Percentiles rank a stretch among this genome's conserved stretches.
Evolutionary conservation across 2,888 invertebrate genomes (phyloP).

Genomic region (Synergus umbraculus): DNA sequence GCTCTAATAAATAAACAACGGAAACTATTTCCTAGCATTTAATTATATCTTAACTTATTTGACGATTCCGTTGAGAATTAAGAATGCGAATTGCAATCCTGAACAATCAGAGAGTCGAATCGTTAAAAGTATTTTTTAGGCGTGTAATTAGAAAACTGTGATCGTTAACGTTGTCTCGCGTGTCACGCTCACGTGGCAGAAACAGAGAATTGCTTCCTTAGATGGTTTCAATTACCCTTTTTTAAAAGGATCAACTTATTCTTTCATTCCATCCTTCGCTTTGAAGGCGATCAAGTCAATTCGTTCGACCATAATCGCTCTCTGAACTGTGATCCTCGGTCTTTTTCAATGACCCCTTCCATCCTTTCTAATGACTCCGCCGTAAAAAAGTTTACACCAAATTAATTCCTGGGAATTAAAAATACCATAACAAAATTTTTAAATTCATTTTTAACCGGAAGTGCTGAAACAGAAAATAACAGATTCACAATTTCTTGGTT

Average conservation of each 20-base stretch:
- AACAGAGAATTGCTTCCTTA: slow-evolving; percentile 30
- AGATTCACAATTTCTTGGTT: too few species aligned
- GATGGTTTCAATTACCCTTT: slow-evolving; percentile 24
- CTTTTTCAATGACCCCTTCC: slow-evolving; percentile 17
- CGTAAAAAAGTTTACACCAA: background rate
- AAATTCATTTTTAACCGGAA: background rate
- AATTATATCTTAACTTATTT: background rate
- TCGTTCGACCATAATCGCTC: slow-evolving; percentile 34
- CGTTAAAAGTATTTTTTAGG: slow-evolving; percentile 21
- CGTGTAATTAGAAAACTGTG: slow-evolving; percentile 9
- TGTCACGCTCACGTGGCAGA: slow-evolving; percentile 32
- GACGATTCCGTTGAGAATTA: slow-evolving; percentile 2
- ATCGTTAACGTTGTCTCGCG: slow-evolving; percentile 23
- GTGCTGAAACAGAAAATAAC: background rate
- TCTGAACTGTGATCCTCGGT: slow-evolving; percentile 27
- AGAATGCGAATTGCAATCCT: slow-evolving; percentile 14
- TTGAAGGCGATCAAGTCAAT: slow-evolving; percentile 29
- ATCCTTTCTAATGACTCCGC: slow-evolving; percentile 11
- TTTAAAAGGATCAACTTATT: slow-evolving; percentile 30
- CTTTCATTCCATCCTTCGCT: slow-evolving; percentile 37
- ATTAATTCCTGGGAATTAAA: background rate
- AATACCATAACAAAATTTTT: too few species aligned
- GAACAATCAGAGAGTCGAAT: slow-evolving; percentile 28
- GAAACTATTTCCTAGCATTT: background rate
- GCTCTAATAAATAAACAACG: background rate